A percentile compares a stretch with the other conserved stretches of the same genome.
phyloP scores from a whole-genome alignment of 2,888 invertebrate genomes.

The Apoda limacodes region DNA sequence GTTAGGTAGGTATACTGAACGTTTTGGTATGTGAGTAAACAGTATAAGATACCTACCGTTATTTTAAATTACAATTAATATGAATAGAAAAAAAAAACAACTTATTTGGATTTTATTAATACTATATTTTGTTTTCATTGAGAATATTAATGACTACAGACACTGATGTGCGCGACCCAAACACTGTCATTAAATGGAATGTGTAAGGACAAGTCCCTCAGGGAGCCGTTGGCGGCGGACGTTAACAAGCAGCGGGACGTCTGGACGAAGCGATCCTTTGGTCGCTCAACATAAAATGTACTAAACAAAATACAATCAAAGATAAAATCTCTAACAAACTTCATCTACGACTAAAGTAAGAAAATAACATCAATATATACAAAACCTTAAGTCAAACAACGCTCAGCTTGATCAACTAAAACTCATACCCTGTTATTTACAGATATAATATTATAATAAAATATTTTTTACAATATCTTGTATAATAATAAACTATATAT shows the following conservation, averaged over 20 bases:
- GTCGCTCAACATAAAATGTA: slow-evolving; percentile 26
- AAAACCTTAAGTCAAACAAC: slow-evolving; percentile 43
- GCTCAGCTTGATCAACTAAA: slow-evolving; percentile 39
- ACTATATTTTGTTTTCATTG: slow-evolving; percentile 32
- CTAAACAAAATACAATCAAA: slow-evolving; percentile 18
- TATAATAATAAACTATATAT: slow-evolving; percentile 11
- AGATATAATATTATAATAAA: no score
- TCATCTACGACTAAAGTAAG: no score
- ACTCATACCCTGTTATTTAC: slow-evolving; percentile 40
- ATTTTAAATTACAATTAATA: no score
- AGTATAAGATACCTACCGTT: no score
- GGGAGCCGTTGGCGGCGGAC: slow-evolving; percentile 17
- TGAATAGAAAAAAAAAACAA: no score
- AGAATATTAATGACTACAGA: slow-evolving; percentile 38
- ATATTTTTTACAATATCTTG: no score
- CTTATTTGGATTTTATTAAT: slow-evolving; percentile 9
- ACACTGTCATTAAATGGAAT: slow-evolving; percentile 35
- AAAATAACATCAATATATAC: slow-evolving; percentile 59
- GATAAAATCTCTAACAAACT: no score
- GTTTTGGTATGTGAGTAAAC: no score
- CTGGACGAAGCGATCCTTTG: slow-evolving; percentile 13
- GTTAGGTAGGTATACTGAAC: neutral
- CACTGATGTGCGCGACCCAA: slow-evolving; percentile 35
- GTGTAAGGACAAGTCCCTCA: slow-evolving; percentile 38
- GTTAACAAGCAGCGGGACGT: slow-evolving; percentile 15